Conservation (phyloP, 2,797 vertebrate species). For the Emys orbicularis region DNA sequence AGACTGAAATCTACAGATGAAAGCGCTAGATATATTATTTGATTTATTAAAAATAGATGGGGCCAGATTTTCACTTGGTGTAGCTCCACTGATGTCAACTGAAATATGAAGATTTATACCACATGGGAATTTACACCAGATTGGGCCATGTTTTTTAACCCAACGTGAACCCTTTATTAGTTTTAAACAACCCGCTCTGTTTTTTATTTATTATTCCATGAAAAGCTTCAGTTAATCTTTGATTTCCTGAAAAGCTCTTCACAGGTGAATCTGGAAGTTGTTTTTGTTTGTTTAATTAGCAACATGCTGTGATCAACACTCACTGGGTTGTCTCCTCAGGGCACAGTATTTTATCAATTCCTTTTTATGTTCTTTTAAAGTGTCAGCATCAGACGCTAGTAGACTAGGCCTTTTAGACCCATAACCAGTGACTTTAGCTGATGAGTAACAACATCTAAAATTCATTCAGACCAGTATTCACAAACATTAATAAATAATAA, state of each 20-base stretch:
- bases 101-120: neutral
- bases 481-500: neutral
- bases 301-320: neutral
- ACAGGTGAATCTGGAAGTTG: neutral
- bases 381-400: too few species aligned
- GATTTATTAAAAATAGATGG: neutral
- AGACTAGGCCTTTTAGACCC: neutral
- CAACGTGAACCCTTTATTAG: neutral
- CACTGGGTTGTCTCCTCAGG: neutral
- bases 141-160: neutral
- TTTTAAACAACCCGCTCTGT: neutral
- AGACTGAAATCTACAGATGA: neutral
- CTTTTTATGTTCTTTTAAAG: neutral
- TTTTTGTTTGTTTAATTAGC: neutral
- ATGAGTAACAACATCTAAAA: neutral
- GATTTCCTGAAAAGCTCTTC: neutral
- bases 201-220: neutral
- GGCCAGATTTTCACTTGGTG: neutral
- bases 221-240: neutral
- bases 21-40: neutral
- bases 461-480: neutral
- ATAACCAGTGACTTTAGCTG: neutral
- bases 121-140: neutral
- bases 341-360: neutral
- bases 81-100: neutral